These are phyloP conservation scores for Ophioninae sp. DNA, from an alignment of 2,888 invertebrate genomes.

Conservation along the genomic window DNA sequence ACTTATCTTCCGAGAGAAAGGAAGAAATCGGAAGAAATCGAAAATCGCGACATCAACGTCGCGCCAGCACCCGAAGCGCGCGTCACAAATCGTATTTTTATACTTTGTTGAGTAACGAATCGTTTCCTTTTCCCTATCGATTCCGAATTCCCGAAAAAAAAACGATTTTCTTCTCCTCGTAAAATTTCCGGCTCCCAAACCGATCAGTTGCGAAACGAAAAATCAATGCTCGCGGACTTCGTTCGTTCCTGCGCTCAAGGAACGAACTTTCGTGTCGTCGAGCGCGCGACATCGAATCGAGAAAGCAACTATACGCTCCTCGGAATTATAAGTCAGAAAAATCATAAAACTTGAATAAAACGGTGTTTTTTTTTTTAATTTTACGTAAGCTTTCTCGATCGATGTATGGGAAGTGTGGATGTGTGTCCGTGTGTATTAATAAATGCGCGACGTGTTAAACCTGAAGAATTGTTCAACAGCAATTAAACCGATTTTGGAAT, in stretches of 20 bases:
- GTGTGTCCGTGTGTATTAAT: slow-evolving; percentile 7
- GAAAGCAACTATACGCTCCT: slow-evolving; percentile 33
- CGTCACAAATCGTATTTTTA: slow-evolving; percentile 50
- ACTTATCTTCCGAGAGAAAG: neutral
- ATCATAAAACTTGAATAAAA: neutral
- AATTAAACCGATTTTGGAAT: slow-evolving; percentile 66
- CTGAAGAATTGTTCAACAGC: slow-evolving; percentile 73
- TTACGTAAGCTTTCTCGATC: slow-evolving; percentile 39
- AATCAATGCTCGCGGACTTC: slow-evolving; percentile 29
- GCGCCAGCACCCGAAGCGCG: slow-evolving; percentile 41
- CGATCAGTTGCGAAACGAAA: slow-evolving; percentile 15
- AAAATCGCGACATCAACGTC: slow-evolving; percentile 44
- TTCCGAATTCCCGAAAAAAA: slow-evolving; percentile 7
- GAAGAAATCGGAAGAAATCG: neutral
- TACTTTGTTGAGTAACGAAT: slow-evolving; percentile 44
- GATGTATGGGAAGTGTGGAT: neutral
- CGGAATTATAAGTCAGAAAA: neutral
- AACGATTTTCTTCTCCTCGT: slow-evolving; percentile 28
- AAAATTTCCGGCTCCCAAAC: slow-evolving; percentile 21
- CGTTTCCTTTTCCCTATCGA: slow-evolving; percentile 29
- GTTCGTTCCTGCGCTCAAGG: slow-evolving; percentile 77
- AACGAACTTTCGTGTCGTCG: slow-evolving; percentile 56
- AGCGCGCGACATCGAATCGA: slow-evolving; percentile 57
- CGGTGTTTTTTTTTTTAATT: neutral
- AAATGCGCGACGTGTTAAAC: slow-evolving; percentile 53